phyloP scores from a whole-genome alignment of 2,888 invertebrate genomes.

The Cactoblastis cactorum region DNA sequence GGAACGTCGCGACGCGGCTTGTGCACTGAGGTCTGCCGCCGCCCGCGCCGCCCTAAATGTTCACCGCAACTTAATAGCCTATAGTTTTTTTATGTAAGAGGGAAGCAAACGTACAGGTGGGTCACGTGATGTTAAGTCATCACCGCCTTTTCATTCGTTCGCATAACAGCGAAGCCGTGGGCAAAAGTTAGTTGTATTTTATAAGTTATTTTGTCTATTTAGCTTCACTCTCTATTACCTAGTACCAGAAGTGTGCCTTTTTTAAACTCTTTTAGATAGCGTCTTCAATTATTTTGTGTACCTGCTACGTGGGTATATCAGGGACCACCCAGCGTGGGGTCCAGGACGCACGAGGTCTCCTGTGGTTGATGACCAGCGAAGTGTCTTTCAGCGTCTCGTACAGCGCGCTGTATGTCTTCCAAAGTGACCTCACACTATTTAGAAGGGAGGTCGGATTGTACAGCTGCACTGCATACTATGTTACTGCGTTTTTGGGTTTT shows the following conservation, averaged over 20 bases:
- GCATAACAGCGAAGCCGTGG: no score
- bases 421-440: slow-evolving; percentile 58
- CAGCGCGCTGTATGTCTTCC: slow-evolving; percentile 63
- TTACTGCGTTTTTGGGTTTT: slow-evolving; percentile 50
- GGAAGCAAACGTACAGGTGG: no score
- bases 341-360: slow-evolving; percentile 65
- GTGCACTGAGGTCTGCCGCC: no score
- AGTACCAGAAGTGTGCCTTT: not conserved
- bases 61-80: no score
- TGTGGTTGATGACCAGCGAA: slow-evolving; percentile 74
- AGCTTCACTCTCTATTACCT: not conserved
- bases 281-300: slow-evolving; percentile 59
- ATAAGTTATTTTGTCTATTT: no score
- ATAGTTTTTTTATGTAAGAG: no score
- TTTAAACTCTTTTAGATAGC: slow-evolving; percentile 41
- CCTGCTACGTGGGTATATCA: slow-evolving; percentile 60
- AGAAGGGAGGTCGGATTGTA: slow-evolving; percentile 67
- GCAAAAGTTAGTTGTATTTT: no score
- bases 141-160: no score
- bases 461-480: slow-evolving; percentile 60
- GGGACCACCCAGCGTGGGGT: slow-evolving; percentile 68
- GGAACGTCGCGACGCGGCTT: no score
- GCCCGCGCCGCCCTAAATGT: no score
- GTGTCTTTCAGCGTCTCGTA: slow-evolving; percentile 68
- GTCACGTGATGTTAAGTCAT: no score